Base-by-base conservation (phyloP, 2,797 vertebrate species). In the Tympanoctomys barrerae region DNA sequence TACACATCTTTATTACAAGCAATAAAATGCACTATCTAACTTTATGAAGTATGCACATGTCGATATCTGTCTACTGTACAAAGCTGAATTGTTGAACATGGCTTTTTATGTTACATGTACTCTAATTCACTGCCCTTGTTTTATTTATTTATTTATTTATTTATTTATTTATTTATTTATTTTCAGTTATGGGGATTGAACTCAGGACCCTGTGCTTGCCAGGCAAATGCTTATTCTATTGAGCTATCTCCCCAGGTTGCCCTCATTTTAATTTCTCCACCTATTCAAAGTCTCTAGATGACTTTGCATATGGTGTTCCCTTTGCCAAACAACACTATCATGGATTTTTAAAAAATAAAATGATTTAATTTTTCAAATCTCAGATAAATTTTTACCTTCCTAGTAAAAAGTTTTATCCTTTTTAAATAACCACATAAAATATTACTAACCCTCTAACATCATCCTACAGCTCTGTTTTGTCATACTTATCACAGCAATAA, bases 51-150 rank as follows among this genome's bases (percentile, higher is more conserved):
- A 26, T 84, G 6, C 26, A 66, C 52, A 91, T 22, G 28, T 6
- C 84, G 28, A 2, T 36, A 1, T 1, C 2, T 2, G 9, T 12
- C 0, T 57, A 28, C 5, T 0, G 0, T 7, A 36, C 6, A 70
- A 80, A 49, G 68, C 12, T 89, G 64, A 90, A 28, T 19, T 88
- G 54, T 39, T 57, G 14, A 82, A 64, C 80, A 77, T 52, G 2
- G 16, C 21, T 11, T 1, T 4, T 4, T 80, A 89, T 91, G 36
- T 91, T 46, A 59, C 13, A 39, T 71, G n/a, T 9, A 0, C 9
- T 82, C 1, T 59, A 91, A 19, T 19, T 93, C 73, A 88, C 3
- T 11, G 14, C 46, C 9, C 19, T 79, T 61, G 5, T 70, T 82
- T 70, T 62, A n/a, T 42, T 42, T 42, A 42, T 42, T 42, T 42